Base-by-base conservation (phyloP, 2,888 invertebrate genomes). In the Antitype chi region DNA sequence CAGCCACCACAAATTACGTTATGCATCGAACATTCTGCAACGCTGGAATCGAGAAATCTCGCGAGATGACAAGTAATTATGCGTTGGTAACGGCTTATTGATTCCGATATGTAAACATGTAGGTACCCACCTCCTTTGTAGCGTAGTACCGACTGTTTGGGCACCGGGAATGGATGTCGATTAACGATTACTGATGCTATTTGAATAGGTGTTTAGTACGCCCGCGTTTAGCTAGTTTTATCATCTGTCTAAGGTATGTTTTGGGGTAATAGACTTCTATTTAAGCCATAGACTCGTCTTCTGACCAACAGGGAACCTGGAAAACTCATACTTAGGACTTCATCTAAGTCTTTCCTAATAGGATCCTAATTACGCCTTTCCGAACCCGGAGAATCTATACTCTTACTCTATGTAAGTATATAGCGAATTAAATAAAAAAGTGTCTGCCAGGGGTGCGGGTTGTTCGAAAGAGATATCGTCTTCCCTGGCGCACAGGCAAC, bases 41-140 rank as follows among this genome's bases (percentile, higher is more conserved):
- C 78, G 74, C 73, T 85, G 62, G 64, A 78, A 70, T 70, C 68
- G 81, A 84, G 87, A 84, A 81, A 88, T 86, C 88, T 76, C 28
- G 63, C 75, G 63, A 75, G 70, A 79, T 80, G 87, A 86, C 88
- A 84, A 81, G 74, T 78, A 71, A 76, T n/a, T n/a, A 73, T 59
- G 81, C 52, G 52, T 70, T 52, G 43, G 67, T 76, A 77, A 83
- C 71, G 74, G 70, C 64, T 71, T 84, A 84, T 84, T 81, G 79
- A 78, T 88, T 85, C 64, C 57, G 23, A 64, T 64, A 76, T 74
- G 73, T 82, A 66, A 75, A 85, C 78, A 77, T 70, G 23, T 71
- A 66, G 52, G 52, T 83, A 73, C 60, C 32, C 60, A 68, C n/a
- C 38, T 53, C 43, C 63, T 64, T 68, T 55, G 62, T 32, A 38